Evolutionary conservation across 2,888 invertebrate genomes (phyloP).

Genomic region (Synanthedon myopaeformis): DNA sequence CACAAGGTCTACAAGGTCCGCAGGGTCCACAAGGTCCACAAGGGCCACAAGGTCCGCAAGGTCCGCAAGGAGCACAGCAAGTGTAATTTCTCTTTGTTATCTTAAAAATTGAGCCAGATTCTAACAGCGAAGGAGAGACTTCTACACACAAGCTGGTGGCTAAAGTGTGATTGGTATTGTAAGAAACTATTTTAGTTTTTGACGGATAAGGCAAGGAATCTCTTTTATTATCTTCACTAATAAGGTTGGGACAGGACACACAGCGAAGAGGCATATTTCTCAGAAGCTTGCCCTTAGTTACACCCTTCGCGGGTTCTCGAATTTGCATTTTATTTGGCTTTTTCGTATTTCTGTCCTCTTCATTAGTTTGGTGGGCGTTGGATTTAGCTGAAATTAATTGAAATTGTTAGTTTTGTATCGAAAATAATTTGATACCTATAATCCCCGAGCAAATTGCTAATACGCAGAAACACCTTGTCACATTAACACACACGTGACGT

Average conservation of each 20-base stretch:
- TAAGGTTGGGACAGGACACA: constrained; percentile 31
- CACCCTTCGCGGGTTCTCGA: too few species aligned
- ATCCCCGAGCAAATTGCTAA: too few species aligned
- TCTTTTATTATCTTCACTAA: constrained; percentile 12
- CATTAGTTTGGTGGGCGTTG: too few species aligned
- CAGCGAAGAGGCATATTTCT: constrained; percentile 16
- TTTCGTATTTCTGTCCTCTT: too few species aligned
- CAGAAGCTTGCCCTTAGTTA: too few species aligned
- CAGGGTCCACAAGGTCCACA: constrained; percentile 24
- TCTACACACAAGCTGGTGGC: not conserved
- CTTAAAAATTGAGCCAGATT: not conserved
- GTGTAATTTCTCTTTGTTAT: not conserved
- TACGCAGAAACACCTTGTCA: too few species aligned
- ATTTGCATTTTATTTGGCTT: too few species aligned
- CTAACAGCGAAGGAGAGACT: not conserved
- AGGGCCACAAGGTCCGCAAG: constrained; percentile 29
- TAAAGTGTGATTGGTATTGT: not conserved
- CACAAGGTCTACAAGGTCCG: constrained; percentile 9
- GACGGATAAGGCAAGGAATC: constrained; percentile 7
- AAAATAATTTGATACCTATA: too few species aligned
- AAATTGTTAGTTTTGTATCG: too few species aligned
- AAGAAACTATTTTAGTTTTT: constrained; percentile 5
- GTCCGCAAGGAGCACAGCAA: constrained; percentile 21
- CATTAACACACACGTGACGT: too few species aligned
- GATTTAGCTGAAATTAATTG: too few species aligned